Conservation (phyloP, 2,113 vertebrate species). For the Numida meleagris region DNA sequence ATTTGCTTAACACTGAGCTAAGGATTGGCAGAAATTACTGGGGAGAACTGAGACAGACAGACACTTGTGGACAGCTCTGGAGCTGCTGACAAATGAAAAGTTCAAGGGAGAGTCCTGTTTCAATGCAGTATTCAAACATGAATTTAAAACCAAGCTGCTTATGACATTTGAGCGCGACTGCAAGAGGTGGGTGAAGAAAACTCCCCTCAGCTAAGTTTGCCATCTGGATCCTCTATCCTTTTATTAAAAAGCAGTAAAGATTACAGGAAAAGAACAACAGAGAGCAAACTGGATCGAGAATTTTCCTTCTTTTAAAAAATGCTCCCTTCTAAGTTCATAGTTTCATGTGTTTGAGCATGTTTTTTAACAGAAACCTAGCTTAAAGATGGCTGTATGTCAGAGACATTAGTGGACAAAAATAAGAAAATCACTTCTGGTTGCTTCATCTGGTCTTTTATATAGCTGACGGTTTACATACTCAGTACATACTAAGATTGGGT, state of each 20-base stretch:
- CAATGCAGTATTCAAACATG: background rate
- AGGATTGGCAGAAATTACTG: background rate
- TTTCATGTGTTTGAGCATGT: background rate
- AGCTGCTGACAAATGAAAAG: background rate
- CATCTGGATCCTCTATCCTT: background rate
- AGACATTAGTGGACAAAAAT: background rate
- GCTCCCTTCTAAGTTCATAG: background rate
- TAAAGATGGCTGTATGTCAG: background rate
- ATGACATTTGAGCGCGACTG: background rate
- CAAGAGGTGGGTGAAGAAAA: background rate
- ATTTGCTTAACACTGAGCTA: fast-evolving
- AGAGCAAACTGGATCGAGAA: background rate
- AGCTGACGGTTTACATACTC: background rate
- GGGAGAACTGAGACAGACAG: background rate
- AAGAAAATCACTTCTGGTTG: background rate
- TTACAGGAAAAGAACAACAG: background rate
- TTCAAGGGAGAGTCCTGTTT: background rate
- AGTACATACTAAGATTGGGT: background rate
- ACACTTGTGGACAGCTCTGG: background rate
- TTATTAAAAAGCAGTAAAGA: background rate
- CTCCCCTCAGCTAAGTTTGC: background rate
- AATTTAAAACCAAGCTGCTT: background rate
- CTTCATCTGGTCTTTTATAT: background rate
- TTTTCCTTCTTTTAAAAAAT: background rate
- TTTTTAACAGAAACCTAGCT: background rate